Evolutionary conservation across 2,888 invertebrate species (phyloP).

Genomic region (Asteroscopus sphinx): DNA sequence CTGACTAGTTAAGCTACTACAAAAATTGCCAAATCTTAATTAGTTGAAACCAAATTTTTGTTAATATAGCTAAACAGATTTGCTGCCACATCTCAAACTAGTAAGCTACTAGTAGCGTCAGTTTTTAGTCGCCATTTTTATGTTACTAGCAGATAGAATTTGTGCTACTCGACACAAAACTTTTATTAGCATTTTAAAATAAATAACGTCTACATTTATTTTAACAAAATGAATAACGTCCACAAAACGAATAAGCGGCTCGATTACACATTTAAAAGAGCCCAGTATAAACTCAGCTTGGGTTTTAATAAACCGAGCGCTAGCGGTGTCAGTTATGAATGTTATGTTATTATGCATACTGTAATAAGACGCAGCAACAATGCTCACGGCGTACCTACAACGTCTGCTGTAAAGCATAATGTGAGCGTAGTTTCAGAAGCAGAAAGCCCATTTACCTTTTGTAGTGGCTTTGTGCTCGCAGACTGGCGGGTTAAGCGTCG

Average conservation of each 20-base stretch:
- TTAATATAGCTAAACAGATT: no score
- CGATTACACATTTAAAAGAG: slow-evolving; percentile 76
- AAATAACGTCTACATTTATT: slow-evolving; percentile 37
- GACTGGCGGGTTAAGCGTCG: slow-evolving; percentile 81
- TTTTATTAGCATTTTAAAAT: no score
- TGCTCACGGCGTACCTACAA: slow-evolving; percentile 64
- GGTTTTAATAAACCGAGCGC: slow-evolving; percentile 77
- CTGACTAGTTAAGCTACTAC: no score
- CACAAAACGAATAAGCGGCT: slow-evolving; percentile 70
- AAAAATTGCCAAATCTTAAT: no score
- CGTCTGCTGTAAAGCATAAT: slow-evolving; percentile 77
- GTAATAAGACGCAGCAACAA: slow-evolving; percentile 75
- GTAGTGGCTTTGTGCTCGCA: slow-evolving; percentile 82
- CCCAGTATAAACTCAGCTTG: slow-evolving; percentile 64
- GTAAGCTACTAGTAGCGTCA: no score
- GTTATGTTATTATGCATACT: slow-evolving; percentile 78
- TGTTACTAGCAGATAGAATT: no score
- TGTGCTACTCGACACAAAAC: no score
- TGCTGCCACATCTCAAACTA: no score
- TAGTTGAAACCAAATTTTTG: no score
- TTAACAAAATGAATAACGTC: slow-evolving; percentile 61
- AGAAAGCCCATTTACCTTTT: slow-evolving; percentile 84
- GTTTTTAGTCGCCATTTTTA: no score
- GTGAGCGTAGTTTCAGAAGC: slow-evolving; percentile 76
- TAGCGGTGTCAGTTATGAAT: slow-evolving; percentile 77